These are phyloP conservation scores for Drosophila takahashii DNA, from an alignment of 1,140 invertebrate species.

Conservation along the genomic window DNA sequence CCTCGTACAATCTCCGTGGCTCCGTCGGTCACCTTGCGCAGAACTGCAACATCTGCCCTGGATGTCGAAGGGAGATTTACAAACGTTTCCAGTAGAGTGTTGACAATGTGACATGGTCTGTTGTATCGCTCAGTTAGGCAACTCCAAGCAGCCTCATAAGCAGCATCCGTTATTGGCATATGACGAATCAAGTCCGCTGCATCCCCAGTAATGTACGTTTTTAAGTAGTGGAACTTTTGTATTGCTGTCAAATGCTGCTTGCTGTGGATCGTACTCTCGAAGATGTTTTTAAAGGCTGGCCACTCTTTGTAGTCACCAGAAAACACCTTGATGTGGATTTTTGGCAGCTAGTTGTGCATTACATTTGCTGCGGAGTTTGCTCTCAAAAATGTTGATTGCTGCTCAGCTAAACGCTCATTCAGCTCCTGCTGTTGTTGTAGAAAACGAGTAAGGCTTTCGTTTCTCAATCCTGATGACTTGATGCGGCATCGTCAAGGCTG, in stretches of 20 bases:
- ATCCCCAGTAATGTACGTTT: too few species aligned
- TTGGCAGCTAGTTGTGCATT: background rate
- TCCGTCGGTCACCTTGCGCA: background rate
- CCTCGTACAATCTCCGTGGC: background rate
- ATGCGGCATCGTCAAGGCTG: background rate
- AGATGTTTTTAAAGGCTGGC: background rate
- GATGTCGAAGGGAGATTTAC: background rate
- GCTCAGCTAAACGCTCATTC: background rate
- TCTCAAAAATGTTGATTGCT: too few species aligned
- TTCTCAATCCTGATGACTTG: background rate
- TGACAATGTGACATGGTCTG: background rate
- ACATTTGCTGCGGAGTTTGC: too few species aligned
- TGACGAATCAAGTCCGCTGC: too few species aligned
- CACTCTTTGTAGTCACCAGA: conserved; percentile 8
- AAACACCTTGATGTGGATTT: background rate
- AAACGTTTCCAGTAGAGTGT: background rate
- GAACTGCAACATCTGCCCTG: background rate
- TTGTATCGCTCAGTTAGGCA: too few species aligned
- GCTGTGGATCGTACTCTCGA: background rate
- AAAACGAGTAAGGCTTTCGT: background rate
- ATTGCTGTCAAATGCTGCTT: too few species aligned
- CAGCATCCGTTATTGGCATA: too few species aligned
- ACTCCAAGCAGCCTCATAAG: too few species aligned
- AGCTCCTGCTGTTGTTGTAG: background rate
- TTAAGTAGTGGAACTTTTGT: too few species aligned